These are phyloP conservation scores for Zingel zingel DNA, from an alignment of 2,113 vertebrate genomes.

Conservation along the genomic window DNA sequence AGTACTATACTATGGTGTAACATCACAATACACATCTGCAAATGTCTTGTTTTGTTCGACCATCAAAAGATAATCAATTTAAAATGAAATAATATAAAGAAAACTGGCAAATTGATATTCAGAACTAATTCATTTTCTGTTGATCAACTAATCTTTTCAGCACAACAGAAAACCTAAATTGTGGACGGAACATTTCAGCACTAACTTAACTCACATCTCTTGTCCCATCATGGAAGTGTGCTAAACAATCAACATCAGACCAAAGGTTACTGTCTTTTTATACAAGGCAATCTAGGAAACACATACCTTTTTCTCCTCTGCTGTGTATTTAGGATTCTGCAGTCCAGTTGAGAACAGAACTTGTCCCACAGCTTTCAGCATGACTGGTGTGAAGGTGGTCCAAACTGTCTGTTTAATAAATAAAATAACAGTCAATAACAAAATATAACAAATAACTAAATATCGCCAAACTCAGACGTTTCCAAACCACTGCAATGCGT, in stretches of 20 bases:
- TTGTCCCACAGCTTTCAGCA: conserved; percentile 84
- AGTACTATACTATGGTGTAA: no score
- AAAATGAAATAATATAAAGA: not conserved
- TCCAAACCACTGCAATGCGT: not conserved
- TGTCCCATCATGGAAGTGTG: not conserved
- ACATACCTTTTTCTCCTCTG: conserved; percentile 76
- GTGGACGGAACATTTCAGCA: not conserved
- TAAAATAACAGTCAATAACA: no score
- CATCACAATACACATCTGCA: no score
- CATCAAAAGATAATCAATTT: not conserved
- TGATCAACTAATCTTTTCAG: not conserved
- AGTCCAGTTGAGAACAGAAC: conserved; percentile 80
- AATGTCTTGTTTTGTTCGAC: not conserved
- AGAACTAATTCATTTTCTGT: not conserved
- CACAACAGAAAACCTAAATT: not conserved
- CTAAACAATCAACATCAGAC: not conserved
- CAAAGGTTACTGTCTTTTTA: conserved; percentile 31
- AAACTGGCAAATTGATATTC: not conserved
- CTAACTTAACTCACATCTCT: not conserved
- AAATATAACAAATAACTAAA: not conserved
- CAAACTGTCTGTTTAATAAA: not conserved
- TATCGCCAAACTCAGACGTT: not conserved
- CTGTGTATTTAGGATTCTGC: conserved; percentile 79
- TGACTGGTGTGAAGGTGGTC: conserved; percentile 44
- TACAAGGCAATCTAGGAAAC: not conserved